Base-by-base conservation (phyloP, 2,113 vertebrate genomes). In the Syngnathus typhle region DNA sequence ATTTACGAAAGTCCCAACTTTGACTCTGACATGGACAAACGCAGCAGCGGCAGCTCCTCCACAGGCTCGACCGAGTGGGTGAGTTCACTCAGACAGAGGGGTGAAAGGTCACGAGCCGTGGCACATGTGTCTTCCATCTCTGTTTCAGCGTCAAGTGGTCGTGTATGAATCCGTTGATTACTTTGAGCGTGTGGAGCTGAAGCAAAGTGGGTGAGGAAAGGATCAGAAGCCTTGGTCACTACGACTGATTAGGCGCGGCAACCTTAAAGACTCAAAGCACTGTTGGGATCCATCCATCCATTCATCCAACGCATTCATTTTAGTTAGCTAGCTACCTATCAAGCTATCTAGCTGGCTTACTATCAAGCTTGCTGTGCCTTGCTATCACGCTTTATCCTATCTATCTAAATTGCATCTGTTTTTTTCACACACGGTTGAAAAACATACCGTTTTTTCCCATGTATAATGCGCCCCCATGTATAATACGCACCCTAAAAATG, bases 91-190 rank as follows among this genome's bases (percentile, higher is more conserved):
- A 21, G 19, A 7, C n/a, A 2, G 10, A 6, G 12, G 11, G 18
- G 6, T 43, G n/a, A 43, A 62, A 43, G n/a, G 6, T 41, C 5
- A 39, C 9, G 9, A 2, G 55, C 13, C 6, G 5, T 41, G 38
- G 11, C 0, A 32, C 4, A 4, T 15, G 9, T n/a, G 9, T 6
- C 8, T 4, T 67, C 5, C 64, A 6, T 72, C 18, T 67, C 3
- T 78, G n/a, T 81, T 75, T 59, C 70, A 88, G 87, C 76, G 77
- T 13, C 75, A 87, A 69, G 85, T 88, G 1, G 43, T 61, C 1
- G n/a, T 87, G 66, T 88, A 88, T 16, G 87, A 87, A 19, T 84
- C 86, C 39, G 23, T 78, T 0, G 73, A 81, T 41, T 88, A 88
- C 43, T 88, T 88, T 9, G 77, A 87, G 0, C 69, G 12, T 0